Evolutionary conservation across 1,140 invertebrate species (phyloP).

Genomic region (Hesperophylax magnus): DNA sequence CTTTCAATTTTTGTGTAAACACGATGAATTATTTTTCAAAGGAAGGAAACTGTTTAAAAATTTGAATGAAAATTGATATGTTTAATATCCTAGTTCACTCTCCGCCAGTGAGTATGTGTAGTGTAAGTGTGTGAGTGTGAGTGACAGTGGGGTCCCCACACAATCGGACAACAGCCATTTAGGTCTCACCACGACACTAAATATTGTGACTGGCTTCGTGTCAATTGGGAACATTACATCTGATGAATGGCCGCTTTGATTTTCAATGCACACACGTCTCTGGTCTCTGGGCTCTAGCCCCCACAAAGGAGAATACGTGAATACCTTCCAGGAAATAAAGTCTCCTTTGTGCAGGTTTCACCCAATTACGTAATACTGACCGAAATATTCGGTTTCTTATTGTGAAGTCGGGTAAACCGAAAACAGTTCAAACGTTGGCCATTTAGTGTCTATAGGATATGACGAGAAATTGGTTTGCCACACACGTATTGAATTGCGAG

Average conservation of each 20-base stretch:
- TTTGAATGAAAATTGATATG: no score
- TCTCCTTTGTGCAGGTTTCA: slow-evolving; percentile 26
- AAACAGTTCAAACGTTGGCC: background rate
- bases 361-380: slow-evolving; percentile 47
- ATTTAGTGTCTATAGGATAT: slow-evolving; percentile 11
- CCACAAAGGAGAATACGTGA: slow-evolving; percentile 15
- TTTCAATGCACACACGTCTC: slow-evolving; percentile 51
- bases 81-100: background rate
- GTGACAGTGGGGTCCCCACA: slow-evolving; percentile 41
- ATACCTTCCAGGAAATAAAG: slow-evolving; percentile 49
- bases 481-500: slow-evolving; percentile 3
- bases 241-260: slow-evolving; percentile 56
- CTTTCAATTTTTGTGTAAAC: no score
- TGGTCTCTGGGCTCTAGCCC: background rate
- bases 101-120: background rate
- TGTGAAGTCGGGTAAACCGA: background rate
- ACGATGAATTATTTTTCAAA: no score
- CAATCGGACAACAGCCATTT: slow-evolving; percentile 50
- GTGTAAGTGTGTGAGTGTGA: background rate
- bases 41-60: no score
- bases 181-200: slow-evolving; percentile 55
- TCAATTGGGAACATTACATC: slow-evolving; percentile 51
- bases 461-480: slow-evolving; percentile 32
- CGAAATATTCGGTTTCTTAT: slow-evolving; percentile 29
- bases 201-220: slow-evolving; percentile 54